Evolutionary conservation across 2,888 invertebrate genomes (phyloP).

Genomic region (Lochmaea crataegi): DNA sequence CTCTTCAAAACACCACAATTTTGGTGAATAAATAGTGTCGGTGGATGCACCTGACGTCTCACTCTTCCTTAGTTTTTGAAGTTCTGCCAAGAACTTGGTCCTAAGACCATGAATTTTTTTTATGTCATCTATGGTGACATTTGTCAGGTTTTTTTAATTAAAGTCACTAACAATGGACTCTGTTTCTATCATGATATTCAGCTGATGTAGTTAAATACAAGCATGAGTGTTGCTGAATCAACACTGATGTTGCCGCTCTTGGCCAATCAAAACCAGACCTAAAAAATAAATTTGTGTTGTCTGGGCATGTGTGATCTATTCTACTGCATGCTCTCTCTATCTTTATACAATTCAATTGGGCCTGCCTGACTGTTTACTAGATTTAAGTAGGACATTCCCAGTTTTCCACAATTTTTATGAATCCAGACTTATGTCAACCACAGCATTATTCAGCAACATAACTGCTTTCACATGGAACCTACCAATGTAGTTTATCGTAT

Average conservation of each 20-base stretch:
- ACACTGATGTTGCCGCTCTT: no score
- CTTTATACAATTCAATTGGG: neutral
- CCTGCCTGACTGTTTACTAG: neutral
- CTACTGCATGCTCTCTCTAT: neutral
- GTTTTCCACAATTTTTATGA: no score
- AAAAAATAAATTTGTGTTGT: neutral
- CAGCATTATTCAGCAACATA: neutral
- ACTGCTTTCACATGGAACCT: neutral
- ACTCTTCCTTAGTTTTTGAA: neutral
- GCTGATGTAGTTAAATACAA: neutral
- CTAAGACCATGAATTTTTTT: neutral
- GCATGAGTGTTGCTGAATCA: neutral
- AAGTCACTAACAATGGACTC: neutral
- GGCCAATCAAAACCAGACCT: no score
- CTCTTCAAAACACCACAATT: neutral
- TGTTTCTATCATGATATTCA: neutral
- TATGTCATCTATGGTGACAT: neutral
- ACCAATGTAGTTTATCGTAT: neutral
- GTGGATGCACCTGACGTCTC: neutral
- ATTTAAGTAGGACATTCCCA: no score
- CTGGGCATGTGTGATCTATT: neutral
- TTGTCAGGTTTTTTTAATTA: neutral
- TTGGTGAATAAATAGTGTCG: neutral
- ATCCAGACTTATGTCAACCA: no score
- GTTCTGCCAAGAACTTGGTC: neutral